Conservation (phyloP, 1,140 invertebrate species). For the Rhagoletis zephyria region DNA sequence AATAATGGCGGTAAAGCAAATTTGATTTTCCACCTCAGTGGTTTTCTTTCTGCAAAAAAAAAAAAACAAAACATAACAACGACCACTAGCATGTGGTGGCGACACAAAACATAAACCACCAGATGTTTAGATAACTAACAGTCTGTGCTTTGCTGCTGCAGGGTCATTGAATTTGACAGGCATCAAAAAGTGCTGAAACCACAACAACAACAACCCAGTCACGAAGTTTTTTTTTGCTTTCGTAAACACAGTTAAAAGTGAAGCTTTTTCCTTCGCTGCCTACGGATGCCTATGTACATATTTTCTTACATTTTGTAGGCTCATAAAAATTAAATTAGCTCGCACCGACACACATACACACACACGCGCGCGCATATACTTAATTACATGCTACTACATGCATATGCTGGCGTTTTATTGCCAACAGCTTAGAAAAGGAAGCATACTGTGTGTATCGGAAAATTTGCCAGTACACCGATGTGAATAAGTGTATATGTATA, state of each 20-base stretch:
- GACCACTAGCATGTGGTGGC: neutral
- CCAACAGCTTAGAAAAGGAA: neutral
- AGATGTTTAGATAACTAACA: neutral
- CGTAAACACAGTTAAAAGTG: neutral
- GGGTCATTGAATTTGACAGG: neutral
- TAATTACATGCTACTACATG: neutral
- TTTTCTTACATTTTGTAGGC: constrained; percentile 35
- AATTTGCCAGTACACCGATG: neutral
- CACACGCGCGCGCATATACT: neutral
- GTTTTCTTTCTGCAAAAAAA: neutral
- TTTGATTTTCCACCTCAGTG: neutral
- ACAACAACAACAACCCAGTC: neutral
- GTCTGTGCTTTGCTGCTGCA: neutral
- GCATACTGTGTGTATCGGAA: neutral
- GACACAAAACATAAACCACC: neutral
- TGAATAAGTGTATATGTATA: neutral
- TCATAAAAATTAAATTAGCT: constrained; percentile 50
- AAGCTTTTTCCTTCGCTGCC: too few relatives aligned
- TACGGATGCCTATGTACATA: neutral
- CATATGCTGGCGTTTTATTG: constrained; percentile 9
- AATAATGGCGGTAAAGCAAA: neutral
- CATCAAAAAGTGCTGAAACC: neutral
- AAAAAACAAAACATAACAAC: too few relatives aligned
- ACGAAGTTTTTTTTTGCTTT: neutral
- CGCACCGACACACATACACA: neutral